Evolutionary conservation across 2,888 invertebrate species (phyloP).

Genomic region (Trichopria drosophilae): DNA sequence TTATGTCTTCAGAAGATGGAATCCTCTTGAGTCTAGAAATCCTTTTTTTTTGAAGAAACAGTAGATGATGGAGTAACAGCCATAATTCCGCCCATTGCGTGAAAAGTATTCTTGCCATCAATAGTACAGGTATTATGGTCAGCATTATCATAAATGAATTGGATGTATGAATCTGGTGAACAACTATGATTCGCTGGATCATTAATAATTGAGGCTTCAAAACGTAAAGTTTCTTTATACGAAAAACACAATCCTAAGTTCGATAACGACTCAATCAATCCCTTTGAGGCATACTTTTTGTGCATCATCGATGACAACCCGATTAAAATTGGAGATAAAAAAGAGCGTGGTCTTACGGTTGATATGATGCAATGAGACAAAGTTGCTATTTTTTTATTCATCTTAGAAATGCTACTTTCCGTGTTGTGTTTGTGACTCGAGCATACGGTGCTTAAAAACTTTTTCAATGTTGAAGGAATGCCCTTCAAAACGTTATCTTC

Average conservation of each 20-base stretch:
- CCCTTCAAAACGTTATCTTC: conserved; percentile 6
- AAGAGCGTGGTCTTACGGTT: conserved; percentile 44
- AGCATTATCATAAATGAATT: conserved; percentile 33
- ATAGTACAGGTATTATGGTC: conserved; percentile 25
- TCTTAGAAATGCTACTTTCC: too few relatives aligned
- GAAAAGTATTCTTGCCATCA: too few relatives aligned
- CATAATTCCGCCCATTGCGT: conserved; percentile 25
- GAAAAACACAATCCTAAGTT: conserved; percentile 40
- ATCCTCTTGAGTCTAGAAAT: too few relatives aligned
- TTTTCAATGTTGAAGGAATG: conserved; percentile 38
- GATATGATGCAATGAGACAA: conserved; percentile 31
- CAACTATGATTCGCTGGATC: too few relatives aligned
- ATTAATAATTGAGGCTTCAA: conserved; percentile 40
- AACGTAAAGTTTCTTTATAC: conserved; percentile 40
- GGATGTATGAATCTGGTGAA: too few relatives aligned
- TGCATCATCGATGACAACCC: conserved; percentile 21
- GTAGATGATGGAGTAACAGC: conserved; percentile 13
- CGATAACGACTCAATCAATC: conserved; percentile 37
- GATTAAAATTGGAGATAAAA: conserved; percentile 40
- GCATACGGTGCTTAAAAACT: conserved; percentile 31
- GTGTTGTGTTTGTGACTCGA: too few relatives aligned
- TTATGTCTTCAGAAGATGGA: too few relatives aligned
- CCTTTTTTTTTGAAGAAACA: too few relatives aligned
- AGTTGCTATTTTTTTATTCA: too few relatives aligned
- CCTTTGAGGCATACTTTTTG: too few relatives aligned